Evolutionary conservation across 2,113 vertebrate genomes (phyloP).

Genomic region (Hippocampus guttulatus): DNA sequence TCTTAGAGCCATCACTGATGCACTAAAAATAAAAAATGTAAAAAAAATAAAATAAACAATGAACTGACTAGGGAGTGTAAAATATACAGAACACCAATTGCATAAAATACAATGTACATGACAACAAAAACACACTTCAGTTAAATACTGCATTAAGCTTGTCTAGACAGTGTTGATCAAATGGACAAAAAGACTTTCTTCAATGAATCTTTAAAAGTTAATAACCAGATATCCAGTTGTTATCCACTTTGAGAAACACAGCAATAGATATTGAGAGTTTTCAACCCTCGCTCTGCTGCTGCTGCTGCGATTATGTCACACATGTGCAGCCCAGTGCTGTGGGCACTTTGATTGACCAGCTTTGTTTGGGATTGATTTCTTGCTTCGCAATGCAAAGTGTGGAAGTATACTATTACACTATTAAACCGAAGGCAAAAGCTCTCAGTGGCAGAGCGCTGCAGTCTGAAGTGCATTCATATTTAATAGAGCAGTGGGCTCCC

Average conservation of each 20-base stretch:
- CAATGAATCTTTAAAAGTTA: not conserved
- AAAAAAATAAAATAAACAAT: no score
- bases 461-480: constrained; percentile 62
- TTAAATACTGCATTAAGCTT: not conserved
- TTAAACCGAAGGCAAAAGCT: constrained; percentile 33
- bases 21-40: no score
- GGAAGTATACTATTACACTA: constrained; percentile 50
- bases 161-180: not conserved
- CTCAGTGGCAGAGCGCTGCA: constrained; percentile 27
- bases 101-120: not conserved
- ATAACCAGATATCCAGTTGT: not conserved
- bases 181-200: not conserved
- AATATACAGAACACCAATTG: not conserved
- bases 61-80: no score
- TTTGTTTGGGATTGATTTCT: constrained; percentile 51
- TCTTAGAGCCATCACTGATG: no score
- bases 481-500: constrained; percentile 60
- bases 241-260: not conserved
- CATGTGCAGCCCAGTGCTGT: constrained; percentile 30
- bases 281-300: not conserved
- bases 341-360: constrained; percentile 40
- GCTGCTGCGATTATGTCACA: constrained; percentile 33
- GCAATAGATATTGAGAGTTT: not conserved
- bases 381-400: constrained; percentile 38
- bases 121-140: not conserved